Evolutionary conservation across 2,113 vertebrate genomes (phyloP).

Genomic region (Plestiodon gilberti): DNA sequence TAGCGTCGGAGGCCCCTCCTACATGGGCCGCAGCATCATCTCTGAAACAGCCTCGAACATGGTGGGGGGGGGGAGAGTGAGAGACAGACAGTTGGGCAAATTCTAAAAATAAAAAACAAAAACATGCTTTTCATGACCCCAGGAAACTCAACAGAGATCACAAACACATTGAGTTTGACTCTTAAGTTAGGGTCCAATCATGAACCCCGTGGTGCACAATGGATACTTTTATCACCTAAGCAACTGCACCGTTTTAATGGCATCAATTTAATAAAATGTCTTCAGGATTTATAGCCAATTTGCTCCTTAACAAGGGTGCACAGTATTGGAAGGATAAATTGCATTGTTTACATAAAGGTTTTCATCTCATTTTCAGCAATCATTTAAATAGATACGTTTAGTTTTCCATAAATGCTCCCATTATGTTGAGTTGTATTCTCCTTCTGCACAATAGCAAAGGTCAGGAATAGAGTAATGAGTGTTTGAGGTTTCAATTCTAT

Average conservation of each 20-base stretch:
- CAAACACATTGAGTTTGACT: conserved; percentile 22
- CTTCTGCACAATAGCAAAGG: conserved; percentile 69
- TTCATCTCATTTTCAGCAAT: conserved; percentile 63
- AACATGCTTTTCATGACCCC: background rate
- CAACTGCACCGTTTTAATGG: conserved; percentile 34
- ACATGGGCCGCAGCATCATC: too few species aligned
- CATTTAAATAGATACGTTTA: conserved; percentile 57
- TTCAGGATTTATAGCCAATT: conserved; percentile 40
- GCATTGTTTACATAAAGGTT: conserved; percentile 46
- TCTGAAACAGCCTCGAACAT: background rate
- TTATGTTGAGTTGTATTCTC: conserved; percentile 58
- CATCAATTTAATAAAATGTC: conserved; percentile 49
- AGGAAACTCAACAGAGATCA: conserved; percentile 36
- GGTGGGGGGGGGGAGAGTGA: background rate
- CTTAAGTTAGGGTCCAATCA: conserved; percentile 21
- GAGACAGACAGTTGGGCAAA: background rate
- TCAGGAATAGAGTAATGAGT: conserved; percentile 63
- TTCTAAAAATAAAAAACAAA: background rate
- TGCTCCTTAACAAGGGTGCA: conserved; percentile 39
- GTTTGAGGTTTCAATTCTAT: conserved; percentile 68
- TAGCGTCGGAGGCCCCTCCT: too few species aligned
- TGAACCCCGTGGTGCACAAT: conserved; percentile 17
- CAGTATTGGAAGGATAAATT: conserved; percentile 45
- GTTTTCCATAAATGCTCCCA: conserved; percentile 55
- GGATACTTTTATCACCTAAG: conserved; percentile 53